A percentile compares a stretch with the other conserved stretches of the same genome.
These are phyloP conservation scores for Zaprionus bogoriensis DNA, from an alignment of 2,888 invertebrate species.

Conservation along the genomic window DNA sequence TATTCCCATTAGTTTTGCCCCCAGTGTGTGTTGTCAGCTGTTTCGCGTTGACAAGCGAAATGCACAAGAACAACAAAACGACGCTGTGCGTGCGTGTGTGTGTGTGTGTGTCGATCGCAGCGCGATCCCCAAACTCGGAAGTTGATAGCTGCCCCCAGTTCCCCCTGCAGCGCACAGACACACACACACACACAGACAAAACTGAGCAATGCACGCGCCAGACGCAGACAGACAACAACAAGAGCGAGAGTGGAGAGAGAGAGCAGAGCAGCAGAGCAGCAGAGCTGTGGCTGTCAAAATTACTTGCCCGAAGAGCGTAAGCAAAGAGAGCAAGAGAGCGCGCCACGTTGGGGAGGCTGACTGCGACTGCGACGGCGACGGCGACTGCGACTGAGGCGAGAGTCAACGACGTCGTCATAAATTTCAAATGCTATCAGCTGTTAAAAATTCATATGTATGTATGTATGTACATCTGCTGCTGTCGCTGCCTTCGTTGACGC, in stretches of 20 bases:
- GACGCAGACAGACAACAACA: constrained; percentile 36
- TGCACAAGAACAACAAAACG: constrained; percentile 21
- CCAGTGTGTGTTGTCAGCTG: constrained; percentile 38
- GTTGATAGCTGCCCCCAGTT: constrained; percentile 3
- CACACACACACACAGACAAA: constrained; percentile 1
- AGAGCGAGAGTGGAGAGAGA: constrained; percentile 14
- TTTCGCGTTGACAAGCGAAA: constrained; percentile 38
- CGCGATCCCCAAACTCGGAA: constrained; percentile 44
- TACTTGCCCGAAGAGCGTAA: constrained; percentile 29
- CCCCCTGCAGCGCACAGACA: neutral
- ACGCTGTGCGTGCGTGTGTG: constrained; percentile 2
- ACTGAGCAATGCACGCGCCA: constrained; percentile 16
- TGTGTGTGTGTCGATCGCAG: constrained; percentile 43
- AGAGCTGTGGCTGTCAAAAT: constrained; percentile 29
- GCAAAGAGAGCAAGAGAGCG: constrained; percentile 32
- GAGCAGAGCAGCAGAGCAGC: neutral
- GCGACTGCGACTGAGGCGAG: constrained; percentile 22
- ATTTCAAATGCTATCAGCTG: constrained; percentile 69
- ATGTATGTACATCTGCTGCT: constrained; percentile 48
- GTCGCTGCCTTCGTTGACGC: constrained; percentile 36
- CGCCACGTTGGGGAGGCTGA: constrained; percentile 8
- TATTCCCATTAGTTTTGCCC: neutral
- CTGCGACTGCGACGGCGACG: neutral
- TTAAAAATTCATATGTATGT: constrained; percentile 52
- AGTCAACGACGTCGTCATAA: constrained; percentile 54